A percentile compares a stretch with the other conserved stretches of the same genome.
These are phyloP conservation scores for Arrhamphus sclerolepis DNA, from an alignment of 2,797 vertebrate genomes.

Conservation along the genomic window DNA sequence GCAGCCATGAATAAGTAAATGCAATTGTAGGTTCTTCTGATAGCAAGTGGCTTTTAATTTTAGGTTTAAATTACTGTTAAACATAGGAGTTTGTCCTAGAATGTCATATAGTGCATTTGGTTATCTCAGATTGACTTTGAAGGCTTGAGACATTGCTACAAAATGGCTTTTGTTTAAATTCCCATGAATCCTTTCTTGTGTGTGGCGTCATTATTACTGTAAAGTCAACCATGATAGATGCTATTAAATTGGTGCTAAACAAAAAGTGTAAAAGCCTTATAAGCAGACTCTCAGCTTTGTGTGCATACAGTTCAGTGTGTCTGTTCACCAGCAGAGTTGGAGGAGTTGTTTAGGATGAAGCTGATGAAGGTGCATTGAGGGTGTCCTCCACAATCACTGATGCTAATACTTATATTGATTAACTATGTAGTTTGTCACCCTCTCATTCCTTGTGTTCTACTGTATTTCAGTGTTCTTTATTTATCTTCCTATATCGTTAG, in stretches of 20 bases:
- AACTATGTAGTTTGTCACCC: slow-evolving; percentile 3
- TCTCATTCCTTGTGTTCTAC: slow-evolving; percentile 5
- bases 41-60: neutral
- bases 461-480: slow-evolving; percentile 21
- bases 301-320: neutral
- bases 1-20: neutral
- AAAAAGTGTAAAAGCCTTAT: slow-evolving; percentile 1
- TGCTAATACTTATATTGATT: slow-evolving; percentile 19
- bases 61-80: neutral
- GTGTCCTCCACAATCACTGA: slow-evolving; percentile 22
- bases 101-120: neutral
- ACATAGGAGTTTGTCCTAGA: neutral
- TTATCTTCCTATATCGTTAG: slow-evolving; percentile 8
- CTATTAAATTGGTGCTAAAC: neutral
- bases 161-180: slow-evolving; percentile 1
- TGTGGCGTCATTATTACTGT: slow-evolving; percentile 10
- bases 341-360: slow-evolving; percentile 6
- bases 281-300: neutral
- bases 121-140: slow-evolving; percentile 3
- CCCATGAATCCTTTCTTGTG: neutral
- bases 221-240: slow-evolving; percentile 1
- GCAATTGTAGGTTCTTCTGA: slow-evolving; percentile 1
- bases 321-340: slow-evolving; percentile 14
- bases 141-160: neutral
- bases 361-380: no score